These are phyloP conservation scores for Anguilla japonica DNA, from an alignment of 2,113 vertebrate species.

Conservation along the genomic window DNA sequence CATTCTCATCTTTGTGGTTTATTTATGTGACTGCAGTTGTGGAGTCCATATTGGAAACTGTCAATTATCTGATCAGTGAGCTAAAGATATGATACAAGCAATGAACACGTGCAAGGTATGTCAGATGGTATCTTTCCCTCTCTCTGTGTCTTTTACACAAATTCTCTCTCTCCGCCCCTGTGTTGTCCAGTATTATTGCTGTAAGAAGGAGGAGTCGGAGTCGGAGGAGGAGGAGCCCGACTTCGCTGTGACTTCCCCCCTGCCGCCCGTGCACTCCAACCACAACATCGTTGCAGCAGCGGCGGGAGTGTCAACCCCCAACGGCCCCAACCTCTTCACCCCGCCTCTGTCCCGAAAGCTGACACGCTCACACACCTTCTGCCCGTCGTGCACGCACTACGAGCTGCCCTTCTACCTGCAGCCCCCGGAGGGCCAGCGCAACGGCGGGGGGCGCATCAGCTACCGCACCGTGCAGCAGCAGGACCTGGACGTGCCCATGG, in stretches of 20 bases:
- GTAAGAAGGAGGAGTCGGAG: slow-evolving; percentile 89
- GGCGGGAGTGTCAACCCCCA: slow-evolving; percentile 68
- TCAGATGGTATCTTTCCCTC: not conserved
- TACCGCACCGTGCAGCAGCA: slow-evolving; percentile 81
- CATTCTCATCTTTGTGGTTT: not conserved
- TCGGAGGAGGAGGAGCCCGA: slow-evolving; percentile 98
- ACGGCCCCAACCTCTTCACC: slow-evolving; percentile 84
- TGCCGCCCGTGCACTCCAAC: slow-evolving; percentile 87
- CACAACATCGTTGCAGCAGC: slow-evolving; percentile 83
- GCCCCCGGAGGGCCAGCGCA: slow-evolving; percentile 71
- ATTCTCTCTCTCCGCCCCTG: not conserved
- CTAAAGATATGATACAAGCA: too few relatives aligned
- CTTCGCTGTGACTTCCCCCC: slow-evolving; percentile 84
- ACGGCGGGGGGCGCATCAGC: slow-evolving; percentile 75
- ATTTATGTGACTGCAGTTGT: not conserved
- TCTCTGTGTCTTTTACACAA: not conserved
- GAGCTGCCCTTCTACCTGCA: slow-evolving; percentile 90
- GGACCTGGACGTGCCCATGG: slow-evolving; percentile 78
- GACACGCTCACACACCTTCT: slow-evolving; percentile 76
- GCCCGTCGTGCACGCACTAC: slow-evolving; percentile 81
- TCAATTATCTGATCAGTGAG: not conserved
- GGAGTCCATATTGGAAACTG: not conserved
- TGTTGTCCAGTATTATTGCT: slow-evolving; percentile 88
- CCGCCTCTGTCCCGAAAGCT: slow-evolving; percentile 77
- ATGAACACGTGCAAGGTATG: too few relatives aligned